These are phyloP conservation scores for Nannospalax galili DNA, from an alignment of 2,113 vertebrate genomes.

Conservation along the genomic window DNA sequence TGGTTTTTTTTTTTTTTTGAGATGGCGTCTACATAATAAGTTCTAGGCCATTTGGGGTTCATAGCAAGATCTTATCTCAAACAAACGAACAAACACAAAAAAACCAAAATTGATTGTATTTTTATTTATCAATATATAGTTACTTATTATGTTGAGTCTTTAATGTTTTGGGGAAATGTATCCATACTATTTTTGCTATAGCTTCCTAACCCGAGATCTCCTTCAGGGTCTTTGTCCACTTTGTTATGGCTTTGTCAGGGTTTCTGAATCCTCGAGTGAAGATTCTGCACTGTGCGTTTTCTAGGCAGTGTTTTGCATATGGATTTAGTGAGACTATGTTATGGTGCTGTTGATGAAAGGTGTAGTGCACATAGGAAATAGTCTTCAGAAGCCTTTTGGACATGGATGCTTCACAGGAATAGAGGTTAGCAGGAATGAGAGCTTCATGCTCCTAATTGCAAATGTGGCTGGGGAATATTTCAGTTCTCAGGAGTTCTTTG, in stretches of 20 bases:
- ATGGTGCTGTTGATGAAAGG: background rate
- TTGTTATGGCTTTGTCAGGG: background rate
- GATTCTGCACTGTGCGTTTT: background rate
- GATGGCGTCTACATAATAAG: background rate
- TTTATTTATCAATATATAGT: too few relatives aligned
- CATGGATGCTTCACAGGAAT: background rate
- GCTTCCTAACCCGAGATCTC: background rate
- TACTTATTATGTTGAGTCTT: background rate
- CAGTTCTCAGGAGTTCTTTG: background rate
- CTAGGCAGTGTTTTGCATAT: background rate
- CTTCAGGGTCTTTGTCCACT: background rate
- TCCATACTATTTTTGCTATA: background rate
- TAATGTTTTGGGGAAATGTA: background rate
- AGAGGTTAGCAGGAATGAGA: slow-evolving; percentile 1
- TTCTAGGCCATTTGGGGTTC: background rate
- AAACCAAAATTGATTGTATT: background rate
- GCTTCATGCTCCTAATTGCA: background rate
- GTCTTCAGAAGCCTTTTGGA: background rate
- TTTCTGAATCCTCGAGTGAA: background rate
- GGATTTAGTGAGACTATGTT: background rate
- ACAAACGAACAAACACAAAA: background rate
- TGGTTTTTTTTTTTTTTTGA: background rate
- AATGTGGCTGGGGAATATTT: slow-evolving; percentile 10
- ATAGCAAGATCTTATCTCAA: background rate
- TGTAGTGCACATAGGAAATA: background rate